Base-by-base conservation (phyloP, 1,140 invertebrate species). In the Caerostris extrusa region DNA sequence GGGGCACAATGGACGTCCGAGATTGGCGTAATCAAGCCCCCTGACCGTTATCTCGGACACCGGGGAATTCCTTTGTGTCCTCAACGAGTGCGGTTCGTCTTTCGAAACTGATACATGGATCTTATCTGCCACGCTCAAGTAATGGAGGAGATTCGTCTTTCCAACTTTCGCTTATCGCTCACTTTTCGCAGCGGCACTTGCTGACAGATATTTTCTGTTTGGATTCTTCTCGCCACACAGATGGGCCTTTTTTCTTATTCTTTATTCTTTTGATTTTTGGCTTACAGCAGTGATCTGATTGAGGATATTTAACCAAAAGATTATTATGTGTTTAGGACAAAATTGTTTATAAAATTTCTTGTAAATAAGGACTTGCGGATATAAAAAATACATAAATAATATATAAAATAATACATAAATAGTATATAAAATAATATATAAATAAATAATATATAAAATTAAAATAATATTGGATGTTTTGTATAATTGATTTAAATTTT, bases 11-110 rank as follows among this genome's bases (percentile, higher is more conserved):
- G 71, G 71, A 77, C 50, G 71, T 50, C 34, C 71, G 10, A 77
- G 71, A 77, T 77, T 50, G 71, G 34, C 71, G 34, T 50, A 77
- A 77, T 77, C 71, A 77, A 77, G 34, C 34, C 50, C 53, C 71
- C 71, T 77, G 71, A 77, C 71, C 71, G 71, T 77, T 77, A 77
- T 77, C 71, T 77, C 14, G 71, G 71, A 77, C 71, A 77, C 71
- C 71, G 50, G 71, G 71, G 71, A 77, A 34, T 77, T 34, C 50
- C 10, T 77, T 77, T 77, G 71, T 77, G 50, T 77, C 71, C 34
- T 77, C 53, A 53, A 8, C 12, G 34, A 12, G 34, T 50, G 34
- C 53, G 71, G 71, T 77, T 12, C 34, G 34, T 77, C 71, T 77
- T 77, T 77, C 53, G 71, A 77, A 77, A 77, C 71, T 77, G 71